Base-by-base conservation (phyloP, 2,797 vertebrate species). In the Anas georgica region DNA sequence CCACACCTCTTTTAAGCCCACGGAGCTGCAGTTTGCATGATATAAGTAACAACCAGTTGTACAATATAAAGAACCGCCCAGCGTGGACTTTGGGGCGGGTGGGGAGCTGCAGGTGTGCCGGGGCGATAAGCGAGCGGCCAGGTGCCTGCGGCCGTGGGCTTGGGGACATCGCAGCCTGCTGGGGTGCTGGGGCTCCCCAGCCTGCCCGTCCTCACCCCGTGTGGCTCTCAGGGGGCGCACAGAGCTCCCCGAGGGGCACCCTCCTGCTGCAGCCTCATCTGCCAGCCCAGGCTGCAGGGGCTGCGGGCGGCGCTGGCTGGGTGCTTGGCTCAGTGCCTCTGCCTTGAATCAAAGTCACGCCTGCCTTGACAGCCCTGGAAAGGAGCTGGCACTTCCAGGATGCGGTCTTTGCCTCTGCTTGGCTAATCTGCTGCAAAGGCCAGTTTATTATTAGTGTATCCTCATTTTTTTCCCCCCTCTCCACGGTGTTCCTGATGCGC, bases 381-480 rank as follows among this genome's bases (percentile, higher is more conserved):
- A 68, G 37, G 41, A 77, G 31, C 63, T 76, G 63, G 21, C 10
- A 1, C 37, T 54, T 77, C 43, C 55, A 41, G 66, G 33, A 37
- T 26, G 9, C 31, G 11, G 54, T 45, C 52, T 48, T 64, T 68
- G 52, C 54, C 91, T 63, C 72, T 95, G 70, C 80, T 84, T 59
- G 55, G 86, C 68, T 91, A 52, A 82, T 89, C 63, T 82, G 26
- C 67, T 76, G 63, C 26, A 91, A 79, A 86, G 63, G 46, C 54
- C n/a, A 21, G 48, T 55, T 93, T 92, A 86, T 87, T 92, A 84
- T 80, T 74, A 89, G 83, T 22, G 21, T 18, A 79, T 54, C 60
- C 25, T 52, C 37, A 8, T 29, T 59, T 89, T 63, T 70, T 13
- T 2, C 13, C 33, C 12, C 29, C 10, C 29, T 54, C 18, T 25